Evolutionary conservation across 2,888 invertebrate genomes (phyloP), one percentile per base, ranked within the genome.

Genomic region (Teleogryllus oceanicus): DNA sequence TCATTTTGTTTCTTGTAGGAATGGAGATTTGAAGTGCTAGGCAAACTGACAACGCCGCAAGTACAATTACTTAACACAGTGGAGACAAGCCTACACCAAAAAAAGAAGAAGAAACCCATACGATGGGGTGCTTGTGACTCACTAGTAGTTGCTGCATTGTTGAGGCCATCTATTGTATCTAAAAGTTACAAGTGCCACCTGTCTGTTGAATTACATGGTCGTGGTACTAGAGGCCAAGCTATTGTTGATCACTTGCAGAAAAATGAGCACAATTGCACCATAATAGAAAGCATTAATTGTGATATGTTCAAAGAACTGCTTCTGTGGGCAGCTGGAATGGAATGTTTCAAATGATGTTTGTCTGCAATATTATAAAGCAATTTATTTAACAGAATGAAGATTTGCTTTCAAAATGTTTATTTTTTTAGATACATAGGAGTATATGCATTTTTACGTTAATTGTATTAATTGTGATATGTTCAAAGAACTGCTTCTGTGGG

Each of bases 191-290:
- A 18, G 8, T 82, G 79, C 62, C 82, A 83, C 80, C 83, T 83
- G 50, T 85, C 85, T 2, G 87, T 88, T 5, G 88, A 88, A 81
- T 83, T 87, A n/a, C 82, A 84, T 37, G 87, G 87, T 20, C 82
- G 80, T 20, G 83, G 84, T 78, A 86, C 88, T 1, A 83, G 87
- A 21, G 88, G 88, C 8, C 86, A 86, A 83, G 85, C 88, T 85
- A 85, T 88, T 0, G 85, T 87, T 8, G 88, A 88, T 81, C 83
- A 84, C 77, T 74, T 81, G 24, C 76, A 82, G 1, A 80, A 82
- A 75, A 81, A 78, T 20, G 50, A 81, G n/a, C 80, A 81, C 5
- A 84, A 84, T 78, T 83, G 84, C 1, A 79, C 77, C 2, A 75
- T 84, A 8, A 79, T 84, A 13, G 83, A 82, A 11, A 79, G 83